Conservation (phyloP, 2,113 vertebrate genomes). For the Spea bombifrons region DNA sequence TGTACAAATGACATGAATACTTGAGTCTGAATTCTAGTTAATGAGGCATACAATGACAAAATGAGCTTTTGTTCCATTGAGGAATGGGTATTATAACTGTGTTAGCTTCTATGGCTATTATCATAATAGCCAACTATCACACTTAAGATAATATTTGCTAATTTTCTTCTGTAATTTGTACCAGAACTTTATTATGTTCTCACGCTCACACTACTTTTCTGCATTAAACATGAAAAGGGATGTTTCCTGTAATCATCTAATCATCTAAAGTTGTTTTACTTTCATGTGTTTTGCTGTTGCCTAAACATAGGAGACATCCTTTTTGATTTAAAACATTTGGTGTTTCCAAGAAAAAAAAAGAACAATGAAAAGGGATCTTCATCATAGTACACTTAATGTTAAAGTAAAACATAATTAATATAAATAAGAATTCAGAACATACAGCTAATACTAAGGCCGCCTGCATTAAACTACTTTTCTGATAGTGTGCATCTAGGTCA, state of each 20-base stretch:
- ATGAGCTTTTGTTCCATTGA: conserved; percentile 9
- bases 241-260: conserved; percentile 37
- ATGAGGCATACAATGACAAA: conserved; percentile 36
- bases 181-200: conserved; percentile 32
- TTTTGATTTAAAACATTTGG: conserved; percentile 31
- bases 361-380: no score
- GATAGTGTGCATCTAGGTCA: no score
- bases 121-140: conserved; percentile 36
- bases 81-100: conserved; percentile 12
- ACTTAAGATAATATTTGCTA: conserved; percentile 44
- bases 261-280: conserved; percentile 20
- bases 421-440: no score
- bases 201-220: conserved; percentile 25
- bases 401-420: no score
- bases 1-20: neutral
- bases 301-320: conserved; percentile 10
- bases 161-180: conserved; percentile 42
- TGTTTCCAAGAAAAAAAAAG: no score
- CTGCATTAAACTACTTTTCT: no score
- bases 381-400: no score
- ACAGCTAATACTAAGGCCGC: no score
- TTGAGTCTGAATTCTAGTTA: conserved; percentile 16
- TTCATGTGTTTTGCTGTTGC: conserved; percentile 21
- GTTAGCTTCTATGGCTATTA: conserved; percentile 14
- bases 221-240: conserved; percentile 27